Evolutionary conservation across 2,888 invertebrate species (phyloP).

Genomic region (Drosophila fungiperda): DNA sequence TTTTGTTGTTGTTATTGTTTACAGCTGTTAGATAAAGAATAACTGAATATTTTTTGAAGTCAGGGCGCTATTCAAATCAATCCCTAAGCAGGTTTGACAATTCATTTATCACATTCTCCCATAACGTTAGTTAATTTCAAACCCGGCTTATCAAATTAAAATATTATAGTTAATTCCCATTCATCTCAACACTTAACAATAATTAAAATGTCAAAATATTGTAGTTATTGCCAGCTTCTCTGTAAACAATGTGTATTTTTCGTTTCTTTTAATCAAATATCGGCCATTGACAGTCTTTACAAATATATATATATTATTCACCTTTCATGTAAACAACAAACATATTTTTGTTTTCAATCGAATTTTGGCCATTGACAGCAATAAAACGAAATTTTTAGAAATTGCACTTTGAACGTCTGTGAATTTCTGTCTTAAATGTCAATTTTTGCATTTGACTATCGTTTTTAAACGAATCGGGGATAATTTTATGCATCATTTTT

Average conservation of each 20-base stretch:
- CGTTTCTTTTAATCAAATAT: slow-evolving; percentile 6
- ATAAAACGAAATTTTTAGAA: background rate
- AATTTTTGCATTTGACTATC: slow-evolving; percentile 41
- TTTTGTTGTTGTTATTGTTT: background rate
- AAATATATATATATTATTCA: background rate
- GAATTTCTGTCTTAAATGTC: slow-evolving; percentile 51
- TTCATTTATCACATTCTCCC: background rate
- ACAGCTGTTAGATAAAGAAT: background rate
- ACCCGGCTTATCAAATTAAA: background rate
- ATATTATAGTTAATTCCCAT: background rate
- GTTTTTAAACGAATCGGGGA: slow-evolving; percentile 3
- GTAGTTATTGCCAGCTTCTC: background rate
- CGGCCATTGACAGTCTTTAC: slow-evolving; percentile 31
- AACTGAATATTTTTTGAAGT: background rate
- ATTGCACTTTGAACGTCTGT: slow-evolving; percentile 60
- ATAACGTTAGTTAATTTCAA: background rate
- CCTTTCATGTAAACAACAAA: background rate
- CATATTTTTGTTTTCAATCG: background rate
- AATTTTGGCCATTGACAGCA: slow-evolving; percentile 28
- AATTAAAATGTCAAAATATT: background rate
- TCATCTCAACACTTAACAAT: background rate
- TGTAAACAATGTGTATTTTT: background rate
- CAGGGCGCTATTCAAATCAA: background rate
- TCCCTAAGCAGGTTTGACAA: background rate
- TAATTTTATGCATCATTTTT: slow-evolving; percentile 10